phyloP scores from a whole-genome alignment of 2,888 invertebrate genomes.

The Leptinotarsa tumamoca region DNA sequence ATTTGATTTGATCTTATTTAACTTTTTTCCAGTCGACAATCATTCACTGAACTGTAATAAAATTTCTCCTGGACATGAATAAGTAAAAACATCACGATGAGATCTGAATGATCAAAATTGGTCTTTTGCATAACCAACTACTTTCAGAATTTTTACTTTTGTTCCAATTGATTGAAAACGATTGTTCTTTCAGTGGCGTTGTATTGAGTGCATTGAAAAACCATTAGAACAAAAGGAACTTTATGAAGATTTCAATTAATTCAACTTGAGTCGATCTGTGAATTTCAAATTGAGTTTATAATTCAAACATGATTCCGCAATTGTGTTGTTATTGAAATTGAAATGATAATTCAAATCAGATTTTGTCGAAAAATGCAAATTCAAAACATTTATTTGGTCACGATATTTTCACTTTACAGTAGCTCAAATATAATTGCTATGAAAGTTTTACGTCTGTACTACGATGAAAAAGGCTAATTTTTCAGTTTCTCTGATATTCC shows the following conservation, averaged over 20 bases:
- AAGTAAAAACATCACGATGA: too few species aligned
- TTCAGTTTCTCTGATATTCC: too few species aligned
- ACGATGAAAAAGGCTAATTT: too few species aligned
- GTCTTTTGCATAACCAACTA: too few species aligned
- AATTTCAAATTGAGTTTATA: not conserved
- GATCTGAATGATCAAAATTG: too few species aligned
- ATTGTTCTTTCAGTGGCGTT: not conserved
- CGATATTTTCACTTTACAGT: not conserved
- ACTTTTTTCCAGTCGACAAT: too few species aligned
- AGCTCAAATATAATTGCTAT: too few species aligned
- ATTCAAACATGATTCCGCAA: not conserved
- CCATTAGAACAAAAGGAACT: not conserved
- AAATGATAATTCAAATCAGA: not conserved
- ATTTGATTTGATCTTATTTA: too few species aligned
- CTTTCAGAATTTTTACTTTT: too few species aligned
- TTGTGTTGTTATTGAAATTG: constrained; percentile 1
- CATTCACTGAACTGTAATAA: too few species aligned
- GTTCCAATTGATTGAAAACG: not conserved
- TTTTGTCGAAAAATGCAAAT: not conserved
- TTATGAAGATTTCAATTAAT: not conserved
- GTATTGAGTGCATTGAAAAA: not conserved
- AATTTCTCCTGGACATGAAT: too few species aligned
- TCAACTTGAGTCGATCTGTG: not conserved
- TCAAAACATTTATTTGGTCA: not conserved
- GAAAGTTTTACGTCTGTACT: too few species aligned